Evolutionary conservation across 2,888 invertebrate species (phyloP).

Genomic region (Ormyrus labotus): DNA sequence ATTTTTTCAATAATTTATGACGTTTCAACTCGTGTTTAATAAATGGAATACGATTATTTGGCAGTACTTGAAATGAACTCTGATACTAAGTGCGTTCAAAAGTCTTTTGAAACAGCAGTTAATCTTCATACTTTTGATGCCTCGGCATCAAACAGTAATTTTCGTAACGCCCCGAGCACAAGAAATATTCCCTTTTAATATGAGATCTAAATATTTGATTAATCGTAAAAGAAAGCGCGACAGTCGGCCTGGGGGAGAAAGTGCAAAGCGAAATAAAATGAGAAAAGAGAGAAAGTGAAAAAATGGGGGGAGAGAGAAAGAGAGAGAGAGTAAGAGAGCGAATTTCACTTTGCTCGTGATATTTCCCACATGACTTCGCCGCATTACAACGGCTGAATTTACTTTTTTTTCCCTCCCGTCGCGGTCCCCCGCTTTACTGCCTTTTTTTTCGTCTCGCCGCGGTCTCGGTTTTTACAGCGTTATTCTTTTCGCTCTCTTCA

Average conservation of each 20-base stretch:
- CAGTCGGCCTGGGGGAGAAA: background rate
- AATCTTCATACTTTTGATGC: no score
- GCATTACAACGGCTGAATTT: conserved; percentile 47
- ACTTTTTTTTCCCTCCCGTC: background rate
- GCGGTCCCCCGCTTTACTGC: background rate
- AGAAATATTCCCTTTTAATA: no score
- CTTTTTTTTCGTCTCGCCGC: conserved; percentile 46
- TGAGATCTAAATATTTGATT: no score
- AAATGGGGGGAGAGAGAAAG: background rate
- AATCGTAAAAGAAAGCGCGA: no score
- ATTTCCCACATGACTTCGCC: conserved; percentile 36
- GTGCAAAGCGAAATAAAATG: background rate
- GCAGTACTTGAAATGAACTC: no score
- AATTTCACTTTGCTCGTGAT: conserved; percentile 28
- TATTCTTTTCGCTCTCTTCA: conserved; percentile 40
- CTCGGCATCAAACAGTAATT: no score
- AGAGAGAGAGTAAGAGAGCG: background rate
- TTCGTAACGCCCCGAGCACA: no score
- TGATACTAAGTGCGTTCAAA: no score
- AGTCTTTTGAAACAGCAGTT: no score
- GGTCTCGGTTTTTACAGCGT: conserved; percentile 35
- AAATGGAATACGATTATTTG: no score
- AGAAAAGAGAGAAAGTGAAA: background rate
- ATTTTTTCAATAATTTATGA: no score
- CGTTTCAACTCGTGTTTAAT: no score